Evolutionary conservation across 2,888 invertebrate species (phyloP).

Genomic region (Callyntrura sp.): DNA sequence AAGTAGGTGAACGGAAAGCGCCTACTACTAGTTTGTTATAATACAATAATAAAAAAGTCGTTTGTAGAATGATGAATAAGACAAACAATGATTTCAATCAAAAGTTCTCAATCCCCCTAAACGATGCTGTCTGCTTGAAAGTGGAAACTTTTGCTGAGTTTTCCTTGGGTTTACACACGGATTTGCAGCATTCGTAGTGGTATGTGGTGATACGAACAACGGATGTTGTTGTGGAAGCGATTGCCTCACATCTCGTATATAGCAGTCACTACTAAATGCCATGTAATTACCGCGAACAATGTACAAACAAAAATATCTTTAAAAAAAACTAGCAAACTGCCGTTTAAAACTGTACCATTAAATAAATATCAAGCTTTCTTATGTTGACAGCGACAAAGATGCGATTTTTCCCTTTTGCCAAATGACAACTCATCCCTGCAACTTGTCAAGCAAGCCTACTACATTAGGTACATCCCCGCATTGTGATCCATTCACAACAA

Average conservation of each 20-base stretch:
- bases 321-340: background rate
- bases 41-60: background rate
- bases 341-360: background rate
- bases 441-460: too few species aligned
- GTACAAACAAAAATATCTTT: background rate
- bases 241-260: background rate
- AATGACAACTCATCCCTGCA: background rate
- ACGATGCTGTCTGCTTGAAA: background rate
- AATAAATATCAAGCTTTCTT: background rate
- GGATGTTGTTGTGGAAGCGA: too few species aligned
- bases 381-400: background rate
- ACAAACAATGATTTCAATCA: constrained; percentile 26
- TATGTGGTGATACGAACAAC: too few species aligned
- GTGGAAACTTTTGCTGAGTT: background rate
- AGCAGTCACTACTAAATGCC: background rate
- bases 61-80: background rate
- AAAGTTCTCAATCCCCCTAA: background rate
- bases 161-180: background rate
- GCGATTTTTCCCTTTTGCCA: background rate
- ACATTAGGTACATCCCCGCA: background rate
- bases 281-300: background rate
- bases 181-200: background rate
- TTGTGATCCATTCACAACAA: background rate
- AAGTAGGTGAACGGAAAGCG: background rate
- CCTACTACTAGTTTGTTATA: background rate